Conservation (phyloP, 2,797 vertebrate genomes). For the Lindbergichthys nudifrons region DNA sequence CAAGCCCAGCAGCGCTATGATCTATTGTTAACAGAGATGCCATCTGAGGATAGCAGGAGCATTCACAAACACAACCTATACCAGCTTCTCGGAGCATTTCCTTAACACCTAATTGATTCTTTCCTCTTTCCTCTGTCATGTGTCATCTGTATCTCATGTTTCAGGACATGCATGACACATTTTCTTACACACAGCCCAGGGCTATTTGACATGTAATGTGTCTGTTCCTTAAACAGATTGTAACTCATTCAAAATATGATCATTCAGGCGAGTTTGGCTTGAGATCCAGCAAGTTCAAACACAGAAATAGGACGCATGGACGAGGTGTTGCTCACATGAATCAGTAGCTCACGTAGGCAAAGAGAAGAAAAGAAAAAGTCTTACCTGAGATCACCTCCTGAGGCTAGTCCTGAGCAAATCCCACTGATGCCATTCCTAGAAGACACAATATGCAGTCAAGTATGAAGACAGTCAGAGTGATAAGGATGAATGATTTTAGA, state of each 20-base stretch:
- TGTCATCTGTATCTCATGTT: conserved; percentile 23
- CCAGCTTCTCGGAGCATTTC: conserved; percentile 30
- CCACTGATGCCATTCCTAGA: conserved; percentile 47
- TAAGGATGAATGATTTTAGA: conserved; percentile 3
- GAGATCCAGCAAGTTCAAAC: conserved; percentile 19
- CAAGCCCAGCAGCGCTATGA: conserved; percentile 38
- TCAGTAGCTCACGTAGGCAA: conserved; percentile 43
- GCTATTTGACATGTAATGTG: conserved; percentile 17
- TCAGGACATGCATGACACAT: conserved; percentile 23
- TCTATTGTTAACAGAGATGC: conserved; percentile 55
- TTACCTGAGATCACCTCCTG: conserved; percentile 61
- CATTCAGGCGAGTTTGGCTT: conserved; percentile 3
- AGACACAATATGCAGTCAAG: conserved; percentile 30
- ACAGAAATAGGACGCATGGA: conserved; percentile 13
- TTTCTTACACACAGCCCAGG: conserved; percentile 1
- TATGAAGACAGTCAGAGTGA: conserved; percentile 5
- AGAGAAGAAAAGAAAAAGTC: conserved; percentile 22
- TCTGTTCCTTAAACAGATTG: conserved; percentile 10
- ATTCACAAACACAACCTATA: conserved; percentile 12
- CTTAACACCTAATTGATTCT: conserved; percentile 32
- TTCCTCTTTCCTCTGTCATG: conserved; percentile 20
- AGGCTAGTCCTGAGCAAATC: neutral
- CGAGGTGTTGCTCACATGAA: conserved; percentile 20
- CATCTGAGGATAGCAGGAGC: conserved; percentile 34
- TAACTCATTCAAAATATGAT: conserved; percentile 34